Conservation (phyloP, 1,140 invertebrate species). For the Anastrepha obliqua region DNA sequence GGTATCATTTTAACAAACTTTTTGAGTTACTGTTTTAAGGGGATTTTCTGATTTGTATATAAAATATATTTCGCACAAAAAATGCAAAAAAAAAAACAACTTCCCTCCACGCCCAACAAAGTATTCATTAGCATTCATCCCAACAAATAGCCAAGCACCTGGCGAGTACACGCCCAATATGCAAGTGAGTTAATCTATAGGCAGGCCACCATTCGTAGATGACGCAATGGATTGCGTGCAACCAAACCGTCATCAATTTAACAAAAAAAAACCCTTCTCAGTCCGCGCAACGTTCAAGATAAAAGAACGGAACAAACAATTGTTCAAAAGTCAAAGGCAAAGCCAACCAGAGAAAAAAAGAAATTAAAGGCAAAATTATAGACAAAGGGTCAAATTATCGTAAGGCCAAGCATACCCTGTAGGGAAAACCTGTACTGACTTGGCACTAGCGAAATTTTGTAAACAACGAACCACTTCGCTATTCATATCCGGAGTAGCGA, state of each 20-base stretch:
- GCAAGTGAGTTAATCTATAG: not conserved
- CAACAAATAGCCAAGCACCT: too few species aligned
- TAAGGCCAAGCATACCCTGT: not conserved
- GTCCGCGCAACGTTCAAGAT: not conserved
- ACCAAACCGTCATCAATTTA: conserved; percentile 66
- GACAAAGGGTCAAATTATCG: not conserved
- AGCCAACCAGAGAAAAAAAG: not conserved
- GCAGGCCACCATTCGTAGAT: conserved; percentile 55
- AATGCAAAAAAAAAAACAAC: too few species aligned
- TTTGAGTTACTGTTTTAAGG: too few species aligned
- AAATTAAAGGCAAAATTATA: not conserved
- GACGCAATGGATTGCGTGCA: conserved; percentile 73
- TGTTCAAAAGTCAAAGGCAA: not conserved
- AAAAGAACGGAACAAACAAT: not conserved
- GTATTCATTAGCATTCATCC: too few species aligned
- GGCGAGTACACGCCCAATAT: not conserved
- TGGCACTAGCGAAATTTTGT: too few species aligned
- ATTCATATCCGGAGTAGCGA: too few species aligned
- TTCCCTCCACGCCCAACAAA: too few species aligned
- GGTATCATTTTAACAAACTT: too few species aligned
- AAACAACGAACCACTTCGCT: too few species aligned
- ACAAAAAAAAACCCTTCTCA: not conserved
- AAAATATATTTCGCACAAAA: too few species aligned
- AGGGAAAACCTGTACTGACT: too few species aligned
- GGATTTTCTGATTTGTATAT: too few species aligned